Evolutionary conservation across 2,888 invertebrate species (phyloP).

Genomic region (Schizotus pectinicornis): DNA sequence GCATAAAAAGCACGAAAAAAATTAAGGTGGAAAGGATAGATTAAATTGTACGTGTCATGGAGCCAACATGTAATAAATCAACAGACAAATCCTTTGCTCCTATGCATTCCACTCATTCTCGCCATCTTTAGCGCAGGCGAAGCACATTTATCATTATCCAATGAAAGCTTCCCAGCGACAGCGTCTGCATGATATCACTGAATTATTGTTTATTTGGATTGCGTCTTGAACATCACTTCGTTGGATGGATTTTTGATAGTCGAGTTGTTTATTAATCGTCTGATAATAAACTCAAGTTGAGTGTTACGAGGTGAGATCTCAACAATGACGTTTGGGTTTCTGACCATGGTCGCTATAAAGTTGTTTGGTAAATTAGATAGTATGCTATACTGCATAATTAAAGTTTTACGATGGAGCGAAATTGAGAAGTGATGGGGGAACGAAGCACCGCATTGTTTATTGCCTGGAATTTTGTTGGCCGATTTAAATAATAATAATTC

Average conservation of each 20-base stretch:
- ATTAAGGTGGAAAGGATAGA: conserved; percentile 32
- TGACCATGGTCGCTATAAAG: no score
- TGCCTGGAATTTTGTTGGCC: no score
- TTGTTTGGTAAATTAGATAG: conserved; percentile 5
- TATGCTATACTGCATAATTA: conserved; percentile 11
- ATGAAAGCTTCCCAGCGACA: conserved; percentile 10
- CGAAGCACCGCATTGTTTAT: background rate
- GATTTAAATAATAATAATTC: no score
- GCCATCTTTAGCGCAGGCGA: conserved; percentile 35
- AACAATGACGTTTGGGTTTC: background rate
- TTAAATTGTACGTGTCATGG: conserved; percentile 41
- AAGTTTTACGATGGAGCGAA: conserved; percentile 12
- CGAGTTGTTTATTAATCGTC: no score
- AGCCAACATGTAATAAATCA: conserved; percentile 41
- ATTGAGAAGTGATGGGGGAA: background rate
- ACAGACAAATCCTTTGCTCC: conserved; percentile 40
- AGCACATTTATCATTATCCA: conserved; percentile 38
- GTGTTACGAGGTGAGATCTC: conserved; percentile 2
- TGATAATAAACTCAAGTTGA: conserved; percentile 17
- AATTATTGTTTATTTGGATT: conserved; percentile 21
- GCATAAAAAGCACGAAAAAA: conserved; percentile 5
- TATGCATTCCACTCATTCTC: conserved; percentile 42
- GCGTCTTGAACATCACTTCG: no score
- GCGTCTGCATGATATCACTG: conserved; percentile 12
- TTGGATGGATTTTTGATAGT: no score